Conservation (phyloP, 1,140 invertebrate species). For the Drosophila pachea region DNA sequence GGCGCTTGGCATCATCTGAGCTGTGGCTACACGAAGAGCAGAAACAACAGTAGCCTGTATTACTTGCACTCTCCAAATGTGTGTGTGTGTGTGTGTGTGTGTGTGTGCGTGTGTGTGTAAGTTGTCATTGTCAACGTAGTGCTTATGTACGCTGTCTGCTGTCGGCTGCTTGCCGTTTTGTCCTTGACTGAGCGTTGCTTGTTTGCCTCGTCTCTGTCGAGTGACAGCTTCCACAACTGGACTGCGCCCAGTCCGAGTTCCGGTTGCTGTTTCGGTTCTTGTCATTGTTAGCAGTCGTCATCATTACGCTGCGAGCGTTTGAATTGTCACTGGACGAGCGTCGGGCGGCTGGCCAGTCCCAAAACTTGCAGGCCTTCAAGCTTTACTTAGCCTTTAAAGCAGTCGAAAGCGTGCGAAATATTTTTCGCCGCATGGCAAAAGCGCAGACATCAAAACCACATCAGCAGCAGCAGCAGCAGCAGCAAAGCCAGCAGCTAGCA, state of each 20-base stretch:
- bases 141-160: constrained; percentile 29
- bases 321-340: constrained; percentile 54
- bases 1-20: constrained; percentile 59
- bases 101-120: constrained; percentile 48
- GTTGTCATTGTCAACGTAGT: constrained; percentile 65
- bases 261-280: constrained; percentile 23
- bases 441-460: constrained; percentile 73
- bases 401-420: neutral
- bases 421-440: constrained; percentile 44
- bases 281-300: constrained; percentile 61
- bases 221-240: constrained; percentile 60
- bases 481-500: constrained; percentile 16
- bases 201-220: constrained; percentile 67
- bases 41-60: constrained; percentile 63
- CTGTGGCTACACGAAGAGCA: constrained; percentile 59
- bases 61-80: constrained; percentile 35
- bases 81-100: constrained; percentile 18
- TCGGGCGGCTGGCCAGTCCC: constrained; percentile 25
- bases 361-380: constrained; percentile 41
- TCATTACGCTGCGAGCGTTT: constrained; percentile 68
- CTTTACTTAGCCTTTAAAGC: constrained; percentile 22
- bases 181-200: constrained; percentile 59
- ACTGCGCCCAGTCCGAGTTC: constrained; percentile 16
- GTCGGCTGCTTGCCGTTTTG: constrained; percentile 27
- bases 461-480: constrained; percentile 42